Base-by-base conservation (phyloP, 2,113 vertebrate species). In the Dolichallabes microphthalmus region DNA sequence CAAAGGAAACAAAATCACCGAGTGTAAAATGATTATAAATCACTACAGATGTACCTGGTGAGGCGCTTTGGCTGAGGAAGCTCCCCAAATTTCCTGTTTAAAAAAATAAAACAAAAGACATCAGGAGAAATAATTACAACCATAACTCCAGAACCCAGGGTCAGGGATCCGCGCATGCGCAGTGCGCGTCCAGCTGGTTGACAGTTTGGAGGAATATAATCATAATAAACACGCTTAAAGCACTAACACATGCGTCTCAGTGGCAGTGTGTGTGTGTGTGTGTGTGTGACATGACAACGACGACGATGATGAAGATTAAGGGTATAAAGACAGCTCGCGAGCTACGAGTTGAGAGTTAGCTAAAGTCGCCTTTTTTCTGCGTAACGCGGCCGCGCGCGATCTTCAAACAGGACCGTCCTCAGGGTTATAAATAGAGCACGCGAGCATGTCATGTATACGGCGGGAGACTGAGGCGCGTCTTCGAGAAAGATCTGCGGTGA, bases 1-100 rank as follows among this genome's bases (percentile, higher is more conserved):
- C 45, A 6, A 7, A 7, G 45, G 39, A 6, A 6, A 39, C 39
- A 39, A 39, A 6, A 39, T 4, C 4, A 39, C 4, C 39, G 39
- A 39, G 45, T 8, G 45, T 45, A 45, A 73, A 13, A 52, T 55
- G 20, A 27, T 58, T 53, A 52, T 8, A 27, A 27, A 45, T 39
- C 7, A 15, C 52, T 83, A 25, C 2, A 25, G 35, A 17, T 39
- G 52, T 95, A 99, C 98, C 97, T 98, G 87, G 98, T 99, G 82
- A 99, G 96, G 84, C 96, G 96, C 91, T 97, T 98, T 80, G 97
- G 96, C 93, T 96, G 97, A 92, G 96, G 95, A 92, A 95, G 93
- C 95, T 99, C 98, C 95, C 96, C 97, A 94, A 98, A 98, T 95
- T 99, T 98, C 95, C 98, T 99, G 89, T 68, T 89, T 89, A 91